phyloP scores from a whole-genome alignment of 2,888 invertebrate genomes.

The Lacanobia wlatinum region DNA sequence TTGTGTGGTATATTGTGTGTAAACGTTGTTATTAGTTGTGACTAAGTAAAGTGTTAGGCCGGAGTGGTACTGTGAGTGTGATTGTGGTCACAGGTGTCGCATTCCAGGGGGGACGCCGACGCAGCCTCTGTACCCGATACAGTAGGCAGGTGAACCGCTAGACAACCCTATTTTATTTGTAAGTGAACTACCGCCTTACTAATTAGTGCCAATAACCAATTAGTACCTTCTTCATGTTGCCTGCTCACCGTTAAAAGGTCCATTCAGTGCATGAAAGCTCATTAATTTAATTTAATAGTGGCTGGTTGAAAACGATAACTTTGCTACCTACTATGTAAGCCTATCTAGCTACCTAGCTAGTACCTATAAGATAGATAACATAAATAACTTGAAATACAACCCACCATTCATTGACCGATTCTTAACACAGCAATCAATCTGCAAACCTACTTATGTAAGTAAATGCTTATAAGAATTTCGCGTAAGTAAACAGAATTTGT shows the following conservation, averaged over 20 bases:
- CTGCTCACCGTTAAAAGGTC: background rate
- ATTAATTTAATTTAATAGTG: conserved; percentile 13
- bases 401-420: background rate
- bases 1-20: conserved; percentile 58
- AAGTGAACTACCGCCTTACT: conserved; percentile 63
- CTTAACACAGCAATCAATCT: background rate
- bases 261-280: background rate
- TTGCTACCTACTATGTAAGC: background rate
- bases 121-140: conserved; percentile 82
- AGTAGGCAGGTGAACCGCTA: conserved; percentile 83
- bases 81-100: conserved; percentile 87
- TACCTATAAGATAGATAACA: background rate
- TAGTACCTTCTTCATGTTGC: background rate
- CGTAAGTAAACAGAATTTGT: background rate
- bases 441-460: conserved; percentile 6
- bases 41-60: conserved; percentile 68
- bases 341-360: too few species aligned
- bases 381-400: background rate
- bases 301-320: background rate
- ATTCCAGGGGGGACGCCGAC: conserved; percentile 86
- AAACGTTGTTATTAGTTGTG: conserved; percentile 63
- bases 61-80: conserved; percentile 80
- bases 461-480: conserved; percentile 12
- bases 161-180: conserved; percentile 75
- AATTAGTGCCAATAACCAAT: background rate